Evolutionary conservation across 2,113 vertebrate species (phyloP), one percentile per base, ranked within the genome.

Genomic region (Pungitius pungitius): DNA sequence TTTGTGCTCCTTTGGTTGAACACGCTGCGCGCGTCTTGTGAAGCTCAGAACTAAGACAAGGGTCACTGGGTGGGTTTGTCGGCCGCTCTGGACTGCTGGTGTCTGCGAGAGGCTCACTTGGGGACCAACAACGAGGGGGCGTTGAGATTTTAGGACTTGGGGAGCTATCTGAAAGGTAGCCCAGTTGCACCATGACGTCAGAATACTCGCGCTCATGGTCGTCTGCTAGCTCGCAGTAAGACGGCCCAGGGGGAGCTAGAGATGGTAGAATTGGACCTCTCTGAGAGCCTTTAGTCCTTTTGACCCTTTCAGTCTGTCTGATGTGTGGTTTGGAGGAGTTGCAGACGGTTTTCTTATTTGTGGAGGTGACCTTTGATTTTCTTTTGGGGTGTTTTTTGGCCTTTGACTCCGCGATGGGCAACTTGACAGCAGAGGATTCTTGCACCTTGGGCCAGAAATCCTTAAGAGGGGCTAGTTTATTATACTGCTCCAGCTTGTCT

Each of bases 61-160:
- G 91, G 61, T 94, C 91, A 78, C 92, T 95, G 78, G 90, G 89
- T 55, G 95, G 94, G 85, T 96, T 95, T 80, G 95, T 95, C 45
- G 96, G 90, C 56, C 94, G 87, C 66, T 92, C 94, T 70, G 91
- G 90, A 35, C 92, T 85, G 60, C 92, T 90, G 77, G 93, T 90
- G 85, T 95, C 94, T 83, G 95, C 94, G 78, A 94, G 92, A 68
- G 95, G 95, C 81, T 98, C 97, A 84, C 96, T 97, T 40, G 97
- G 98, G 83, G 98, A 99, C 97, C 98, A 99, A 89, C 97, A 99
- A 18, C 97, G 96, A 84, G 98, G 98, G 15, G 98, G 97, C 40
- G 97, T 97, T 39, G 94, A 95, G 81, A 96, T 94, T 83, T 93
- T 64, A 9, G 97, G 96, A 89, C 96, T 99, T 81, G 94, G 92